Evolutionary conservation across 64 coral and sea anemone genomes (phyloP).

Genomic region (Platygyra sinensis): DNA sequence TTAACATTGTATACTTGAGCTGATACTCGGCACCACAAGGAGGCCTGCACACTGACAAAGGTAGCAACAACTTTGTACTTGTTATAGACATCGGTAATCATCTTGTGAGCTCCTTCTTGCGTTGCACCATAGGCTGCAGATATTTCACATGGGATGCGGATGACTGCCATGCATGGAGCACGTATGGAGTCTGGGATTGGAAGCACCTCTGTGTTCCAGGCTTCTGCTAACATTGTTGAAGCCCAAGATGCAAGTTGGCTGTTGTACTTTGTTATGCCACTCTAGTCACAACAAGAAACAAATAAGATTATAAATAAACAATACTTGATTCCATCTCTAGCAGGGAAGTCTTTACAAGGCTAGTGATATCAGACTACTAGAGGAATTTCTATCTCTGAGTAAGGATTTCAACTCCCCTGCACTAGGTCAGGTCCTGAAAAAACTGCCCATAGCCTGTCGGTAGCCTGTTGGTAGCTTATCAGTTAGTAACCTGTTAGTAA

Average conservation of each 20-base stretch:
- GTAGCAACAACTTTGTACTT: constrained; percentile 57
- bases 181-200: constrained; percentile 71
- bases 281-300: constrained; percentile 13
- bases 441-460: no score
- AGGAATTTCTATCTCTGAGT: no score
- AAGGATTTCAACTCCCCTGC: no score
- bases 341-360: no score
- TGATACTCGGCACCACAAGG: constrained; percentile 83
- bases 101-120: neutral
- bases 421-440: no score
- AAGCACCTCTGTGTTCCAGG: constrained; percentile 79
- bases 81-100: constrained; percentile 50
- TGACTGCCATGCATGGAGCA: constrained; percentile 75
- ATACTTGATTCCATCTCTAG: no score
- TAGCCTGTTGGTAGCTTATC: no score
- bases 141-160: constrained; percentile 70
- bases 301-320: no score
- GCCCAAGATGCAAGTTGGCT: constrained; percentile 72
- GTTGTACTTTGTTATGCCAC: constrained; percentile 60
- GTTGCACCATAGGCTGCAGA: constrained; percentile 67
- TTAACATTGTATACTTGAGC: constrained; percentile 76
- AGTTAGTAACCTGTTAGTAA: no score
- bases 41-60: constrained; percentile 73
- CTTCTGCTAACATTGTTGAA: constrained; percentile 67
- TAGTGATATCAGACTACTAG: no score